Percentiles rank a stretch among this genome's conserved stretches.
Evolutionary conservation across 2,797 vertebrate genomes (phyloP).

Genomic region (Gadopsis bispinosus): DNA sequence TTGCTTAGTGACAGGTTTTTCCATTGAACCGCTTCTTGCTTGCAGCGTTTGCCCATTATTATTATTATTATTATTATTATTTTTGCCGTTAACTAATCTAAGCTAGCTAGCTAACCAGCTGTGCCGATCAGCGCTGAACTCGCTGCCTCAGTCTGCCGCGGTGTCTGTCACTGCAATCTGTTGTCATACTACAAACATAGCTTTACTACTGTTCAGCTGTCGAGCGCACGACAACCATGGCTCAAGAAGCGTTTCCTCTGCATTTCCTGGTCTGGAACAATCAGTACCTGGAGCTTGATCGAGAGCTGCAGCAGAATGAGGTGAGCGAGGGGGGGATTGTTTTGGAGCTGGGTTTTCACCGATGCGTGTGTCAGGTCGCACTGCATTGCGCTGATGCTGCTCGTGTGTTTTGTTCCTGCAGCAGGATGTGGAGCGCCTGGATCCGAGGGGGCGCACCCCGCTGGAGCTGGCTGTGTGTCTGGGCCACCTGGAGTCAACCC

Average conservation of each 20-base stretch:
- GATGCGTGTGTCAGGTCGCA: conserved; percentile 41
- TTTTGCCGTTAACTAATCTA: conserved; percentile 43
- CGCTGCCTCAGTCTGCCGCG: conserved; percentile 10
- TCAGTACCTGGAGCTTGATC: conserved; percentile 91
- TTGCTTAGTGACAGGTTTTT: conserved; percentile 27
- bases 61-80: no score
- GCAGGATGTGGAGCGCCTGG: conserved; percentile 89
- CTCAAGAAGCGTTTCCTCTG: conserved; percentile 88
- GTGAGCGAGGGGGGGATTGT: conserved; percentile 69
- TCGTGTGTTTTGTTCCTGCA: conserved; percentile 66
- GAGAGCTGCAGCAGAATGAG: conserved; percentile 90
- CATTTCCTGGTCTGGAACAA: conserved; percentile 95
- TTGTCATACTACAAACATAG: conserved; percentile 35
- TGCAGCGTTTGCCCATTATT: conserved; percentile 30
- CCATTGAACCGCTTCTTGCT: conserved; percentile 4
- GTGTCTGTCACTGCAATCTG: conserved; percentile 60
- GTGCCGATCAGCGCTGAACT: conserved; percentile 29
- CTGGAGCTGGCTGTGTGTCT: conserved; percentile 93
- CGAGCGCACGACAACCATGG: conserved; percentile 74
- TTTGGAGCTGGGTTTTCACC: conserved; percentile 10
- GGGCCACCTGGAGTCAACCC: conserved; percentile 92
- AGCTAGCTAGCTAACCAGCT: conserved; percentile 60
- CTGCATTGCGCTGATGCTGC: conserved; percentile 70
- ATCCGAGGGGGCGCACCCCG: conserved; percentile 91
- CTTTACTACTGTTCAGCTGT: conserved; percentile 33